phyloP scores from a whole-genome alignment of 2,113 vertebrate genomes.

The Trogon surrucura region DNA sequence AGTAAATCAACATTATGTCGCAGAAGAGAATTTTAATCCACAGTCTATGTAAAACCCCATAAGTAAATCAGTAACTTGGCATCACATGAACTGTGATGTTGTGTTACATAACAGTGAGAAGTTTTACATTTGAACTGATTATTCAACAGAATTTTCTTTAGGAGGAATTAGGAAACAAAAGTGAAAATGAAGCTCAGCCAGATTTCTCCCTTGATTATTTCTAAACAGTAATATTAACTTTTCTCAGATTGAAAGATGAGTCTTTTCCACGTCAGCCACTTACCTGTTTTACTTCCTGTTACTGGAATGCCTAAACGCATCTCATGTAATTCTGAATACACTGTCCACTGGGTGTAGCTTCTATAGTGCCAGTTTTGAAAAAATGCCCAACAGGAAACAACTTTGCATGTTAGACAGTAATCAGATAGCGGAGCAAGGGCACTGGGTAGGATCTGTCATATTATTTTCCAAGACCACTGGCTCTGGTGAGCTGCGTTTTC shows the following conservation, averaged over 20 bases:
- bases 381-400: not conserved
- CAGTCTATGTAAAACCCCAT: not conserved
- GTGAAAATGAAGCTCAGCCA: not conserved
- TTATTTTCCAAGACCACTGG: not conserved
- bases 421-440: not conserved
- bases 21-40: not conserved
- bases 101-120: not conserved
- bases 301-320: not conserved
- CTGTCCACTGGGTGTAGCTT: not conserved
- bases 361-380: not conserved
- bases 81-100: not conserved
- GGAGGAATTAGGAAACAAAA: conserved; percentile 29
- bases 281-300: not conserved
- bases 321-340: not conserved
- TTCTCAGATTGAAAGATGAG: not conserved
- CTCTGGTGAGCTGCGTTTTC: not conserved
- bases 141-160: conserved; percentile 24
- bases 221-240: not conserved
- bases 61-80: not conserved
- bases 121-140: not conserved
- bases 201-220: not conserved
- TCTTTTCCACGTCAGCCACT: not conserved
- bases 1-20: not conserved
- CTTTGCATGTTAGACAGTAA: not conserved
- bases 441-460: not conserved